Percentiles rank a stretch among this genome's conserved stretches.
Evolutionary conservation across 2,888 invertebrate species (phyloP).

Genomic region (Tolmerus cingulatus): DNA sequence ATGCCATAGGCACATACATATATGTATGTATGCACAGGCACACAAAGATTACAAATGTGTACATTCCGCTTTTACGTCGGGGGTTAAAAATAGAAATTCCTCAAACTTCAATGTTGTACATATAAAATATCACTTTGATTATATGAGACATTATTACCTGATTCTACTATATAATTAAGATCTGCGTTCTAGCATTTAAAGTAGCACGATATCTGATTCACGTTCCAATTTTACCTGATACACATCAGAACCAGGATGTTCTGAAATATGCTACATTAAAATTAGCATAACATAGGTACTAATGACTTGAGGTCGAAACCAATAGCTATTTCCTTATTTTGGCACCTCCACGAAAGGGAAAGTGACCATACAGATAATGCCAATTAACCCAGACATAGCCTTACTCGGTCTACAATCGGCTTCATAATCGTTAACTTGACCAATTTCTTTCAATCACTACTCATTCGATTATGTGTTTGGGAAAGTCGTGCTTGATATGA

Average conservation of each 20-base stretch:
- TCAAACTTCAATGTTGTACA: neutral
- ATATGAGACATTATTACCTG: neutral
- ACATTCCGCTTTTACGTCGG: too few species aligned
- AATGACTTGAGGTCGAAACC: neutral
- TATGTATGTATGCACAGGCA: too few species aligned
- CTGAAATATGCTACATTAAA: neutral
- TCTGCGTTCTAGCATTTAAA: neutral
- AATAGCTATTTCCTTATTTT: neutral
- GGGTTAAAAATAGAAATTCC: neutral
- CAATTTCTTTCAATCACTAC: neutral
- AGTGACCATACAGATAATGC: neutral
- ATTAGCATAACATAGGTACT: neutral
- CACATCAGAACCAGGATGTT: neutral
- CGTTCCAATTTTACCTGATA: neutral
- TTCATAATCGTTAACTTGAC: neutral
- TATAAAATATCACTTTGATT: neutral
- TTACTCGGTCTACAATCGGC: neutral
- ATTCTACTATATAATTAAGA: neutral
- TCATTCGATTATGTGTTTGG: neutral
- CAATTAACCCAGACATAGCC: neutral
- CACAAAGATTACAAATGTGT: too few species aligned
- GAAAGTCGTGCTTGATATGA: neutral
- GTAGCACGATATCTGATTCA: neutral
- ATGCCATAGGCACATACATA: too few species aligned
- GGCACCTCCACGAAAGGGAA: neutral